A percentile compares a stretch with the other conserved stretches of the same genome.
Conservation (phyloP, 2,113 vertebrate genomes). For the Oryzias curvinotus region DNA sequence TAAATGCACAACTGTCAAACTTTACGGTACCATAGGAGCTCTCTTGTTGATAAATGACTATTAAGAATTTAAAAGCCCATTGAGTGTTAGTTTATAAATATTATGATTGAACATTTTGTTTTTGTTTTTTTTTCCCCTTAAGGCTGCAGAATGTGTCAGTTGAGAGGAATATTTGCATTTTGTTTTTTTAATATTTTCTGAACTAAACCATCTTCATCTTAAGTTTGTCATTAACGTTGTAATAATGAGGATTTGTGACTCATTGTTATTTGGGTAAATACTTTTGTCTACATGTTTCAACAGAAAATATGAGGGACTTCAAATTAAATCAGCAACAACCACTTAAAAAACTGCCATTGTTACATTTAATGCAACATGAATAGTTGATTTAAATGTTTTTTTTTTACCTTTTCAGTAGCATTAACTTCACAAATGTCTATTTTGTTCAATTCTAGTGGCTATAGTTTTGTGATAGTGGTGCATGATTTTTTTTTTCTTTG, state of each 20-base stretch:
- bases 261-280: slow-evolving; percentile 29
- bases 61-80: slow-evolving; percentile 32
- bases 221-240: slow-evolving; percentile 37
- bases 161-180: slow-evolving; percentile 61
- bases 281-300: slow-evolving; percentile 3
- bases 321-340: slow-evolving; percentile 4
- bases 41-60: slow-evolving; percentile 45
- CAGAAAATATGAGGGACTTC: slow-evolving; percentile 21
- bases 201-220: slow-evolving; percentile 35
- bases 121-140: slow-evolving; percentile 33
- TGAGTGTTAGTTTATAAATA: slow-evolving; percentile 46
- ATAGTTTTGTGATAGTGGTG: slow-evolving; percentile 11
- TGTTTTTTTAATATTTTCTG: slow-evolving; percentile 35
- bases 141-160: slow-evolving; percentile 55
- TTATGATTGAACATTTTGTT: slow-evolving; percentile 9
- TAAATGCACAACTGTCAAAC: slow-evolving; percentile 36
- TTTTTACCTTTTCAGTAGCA: no score
- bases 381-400: neutral
- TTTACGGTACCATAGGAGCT: slow-evolving; percentile 37
- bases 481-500: slow-evolving; percentile 44
- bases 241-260: slow-evolving; percentile 48
- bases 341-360: neutral
- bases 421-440: no score
- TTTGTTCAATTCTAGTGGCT: slow-evolving; percentile 1
- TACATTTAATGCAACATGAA: slow-evolving; percentile 3